Evolutionary conservation across 2,797 vertebrate species (phyloP), one percentile per base, ranked within the genome.

Genomic region (Nyctibius grandis): DNA sequence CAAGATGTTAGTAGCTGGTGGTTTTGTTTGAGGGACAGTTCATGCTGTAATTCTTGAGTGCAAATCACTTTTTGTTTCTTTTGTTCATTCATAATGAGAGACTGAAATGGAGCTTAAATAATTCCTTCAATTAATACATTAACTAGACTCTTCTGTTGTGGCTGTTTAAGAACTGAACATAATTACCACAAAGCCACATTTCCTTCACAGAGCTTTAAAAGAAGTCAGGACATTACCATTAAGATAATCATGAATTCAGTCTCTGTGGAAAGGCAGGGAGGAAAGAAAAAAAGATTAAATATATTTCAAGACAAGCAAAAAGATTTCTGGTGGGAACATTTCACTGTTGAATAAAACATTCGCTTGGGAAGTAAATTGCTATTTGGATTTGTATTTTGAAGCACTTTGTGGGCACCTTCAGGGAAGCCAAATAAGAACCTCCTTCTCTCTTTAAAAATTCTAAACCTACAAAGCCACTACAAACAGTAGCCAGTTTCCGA

Each of bases 21-120:
- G 65, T 91, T 97, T 97, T 97, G 93, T 96, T 97, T 96, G 95
- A 97, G 82, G 92, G 96, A 97, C 97, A 97, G 97, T 98, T 97
- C 88, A 96, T 96, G 97, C 97, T 96, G 91, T 96, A 97, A 98
- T 97, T 97, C 97, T 96, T 96, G 88, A 96, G 94, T 96, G 97
- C 96, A 97, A 98, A 98, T 97, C 96, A 96, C 97, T 97, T 97
- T 97, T 96, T 97, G 95, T 98, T 97, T 97, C 97, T 97, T 98
- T 98, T 98, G 95, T 98, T 95, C 90, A 72, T 74, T 94, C 96
- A 96, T 97, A 97, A 96, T 95, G 91, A 97, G 97, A 94, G 94
- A 91, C 92, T 97, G 97, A 98, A 98, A 97, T 98, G 97, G 96
- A 98, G 96, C 97, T 98, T 97, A 97, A 98, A 94, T 98, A 98